phyloP scores from a whole-genome alignment of 1,140 invertebrate species.

The Protaetia brevitarsis region DNA sequence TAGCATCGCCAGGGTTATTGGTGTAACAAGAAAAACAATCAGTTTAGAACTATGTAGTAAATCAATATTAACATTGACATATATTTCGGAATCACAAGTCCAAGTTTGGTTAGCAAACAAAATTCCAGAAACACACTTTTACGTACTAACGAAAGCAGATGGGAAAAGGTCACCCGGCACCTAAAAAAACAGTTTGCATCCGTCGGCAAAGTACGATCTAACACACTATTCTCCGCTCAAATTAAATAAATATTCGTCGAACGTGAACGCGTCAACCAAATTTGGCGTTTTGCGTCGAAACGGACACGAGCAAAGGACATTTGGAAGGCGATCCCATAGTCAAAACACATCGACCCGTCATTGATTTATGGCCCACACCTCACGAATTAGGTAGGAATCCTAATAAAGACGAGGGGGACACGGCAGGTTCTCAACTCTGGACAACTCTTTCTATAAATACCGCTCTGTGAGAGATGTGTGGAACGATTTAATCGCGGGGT shows the following conservation, averaged over 20 bases:
- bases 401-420: conserved; percentile 3
- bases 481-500: neutral
- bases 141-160: neutral
- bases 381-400: neutral
- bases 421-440: neutral
- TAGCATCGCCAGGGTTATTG: no score
- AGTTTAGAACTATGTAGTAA: neutral
- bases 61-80: neutral
- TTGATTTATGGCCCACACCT: neutral
- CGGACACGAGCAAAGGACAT: no score
- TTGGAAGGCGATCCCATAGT: no score
- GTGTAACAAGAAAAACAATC: no score
- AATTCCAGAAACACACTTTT: neutral
- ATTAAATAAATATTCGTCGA: no score
- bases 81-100: neutral
- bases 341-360: neutral
- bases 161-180: neutral
- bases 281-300: no score
- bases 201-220: neutral
- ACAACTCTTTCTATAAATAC: conserved; percentile 11
- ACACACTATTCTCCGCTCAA: no score
- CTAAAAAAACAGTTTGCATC: neutral
- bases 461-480: neutral
- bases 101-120: neutral
- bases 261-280: no score